phyloP scores from a whole-genome alignment of 2,113 vertebrate species.

The Trinectes maculatus region DNA sequence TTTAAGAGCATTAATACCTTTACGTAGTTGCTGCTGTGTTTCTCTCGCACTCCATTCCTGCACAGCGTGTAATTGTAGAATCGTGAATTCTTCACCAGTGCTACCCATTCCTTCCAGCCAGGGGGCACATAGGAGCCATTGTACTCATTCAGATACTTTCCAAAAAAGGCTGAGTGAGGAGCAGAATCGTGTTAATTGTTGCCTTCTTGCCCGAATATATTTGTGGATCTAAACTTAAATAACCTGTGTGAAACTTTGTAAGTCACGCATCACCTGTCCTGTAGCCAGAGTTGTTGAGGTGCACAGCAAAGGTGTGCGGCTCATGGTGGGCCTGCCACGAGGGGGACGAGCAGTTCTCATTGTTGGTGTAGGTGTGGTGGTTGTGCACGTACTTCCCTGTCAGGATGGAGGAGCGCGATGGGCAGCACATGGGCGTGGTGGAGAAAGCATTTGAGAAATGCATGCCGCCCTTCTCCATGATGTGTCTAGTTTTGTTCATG shows the following conservation, averaged over 20 bases:
- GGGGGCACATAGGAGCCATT: slow-evolving; percentile 97
- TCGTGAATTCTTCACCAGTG: slow-evolving; percentile 95
- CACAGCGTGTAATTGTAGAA: slow-evolving; percentile 98
- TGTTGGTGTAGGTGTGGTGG: slow-evolving; percentile 98
- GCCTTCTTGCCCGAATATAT: background rate
- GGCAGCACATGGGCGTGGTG: slow-evolving; percentile 98
- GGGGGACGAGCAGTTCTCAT: slow-evolving; percentile 97
- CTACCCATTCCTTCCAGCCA: slow-evolving; percentile 97
- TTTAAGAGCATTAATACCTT: slow-evolving; percentile 80
- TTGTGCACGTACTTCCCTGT: slow-evolving; percentile 98
- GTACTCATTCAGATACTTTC: slow-evolving; percentile 98
- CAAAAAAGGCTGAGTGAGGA: slow-evolving; percentile 89
- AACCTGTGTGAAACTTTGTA: background rate
- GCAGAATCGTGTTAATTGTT: slow-evolving; percentile 10
- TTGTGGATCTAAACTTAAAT: background rate
- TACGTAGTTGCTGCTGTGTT: slow-evolving; percentile 90
- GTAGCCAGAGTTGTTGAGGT: slow-evolving; percentile 96
- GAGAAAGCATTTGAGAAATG: slow-evolving; percentile 97
- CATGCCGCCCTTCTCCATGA: slow-evolving; percentile 95
- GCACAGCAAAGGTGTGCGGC: slow-evolving; percentile 91
- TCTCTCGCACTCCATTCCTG: slow-evolving; percentile 92
- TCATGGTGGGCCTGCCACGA: slow-evolving; percentile 98
- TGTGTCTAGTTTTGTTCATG: slow-evolving; percentile 95
- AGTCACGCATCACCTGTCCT: slow-evolving; percentile 87
- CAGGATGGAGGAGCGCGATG: slow-evolving; percentile 94